Conservation (phyloP, 1,140 invertebrate species). For the Lasioglossum baleicum region DNA sequence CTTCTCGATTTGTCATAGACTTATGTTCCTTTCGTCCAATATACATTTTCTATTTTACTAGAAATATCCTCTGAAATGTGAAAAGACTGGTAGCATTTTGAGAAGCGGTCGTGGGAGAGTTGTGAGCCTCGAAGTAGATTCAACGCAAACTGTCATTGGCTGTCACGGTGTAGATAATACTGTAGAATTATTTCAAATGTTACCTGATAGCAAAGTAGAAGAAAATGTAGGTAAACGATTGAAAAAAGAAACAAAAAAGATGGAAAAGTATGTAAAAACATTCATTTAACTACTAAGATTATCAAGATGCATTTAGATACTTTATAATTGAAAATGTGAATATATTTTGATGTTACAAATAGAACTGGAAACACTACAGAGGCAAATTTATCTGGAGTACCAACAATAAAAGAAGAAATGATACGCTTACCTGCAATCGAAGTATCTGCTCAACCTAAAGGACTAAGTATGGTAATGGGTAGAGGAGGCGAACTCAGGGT, state of each 20-base stretch:
- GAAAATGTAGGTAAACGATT: conserved; percentile 86
- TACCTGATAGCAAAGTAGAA: conserved; percentile 87
- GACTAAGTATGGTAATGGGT: conserved; percentile 84
- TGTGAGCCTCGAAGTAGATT: conserved; percentile 84
- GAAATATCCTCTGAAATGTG: conserved; percentile 85
- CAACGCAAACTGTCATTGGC: conserved; percentile 85
- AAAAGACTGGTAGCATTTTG: conserved; percentile 88
- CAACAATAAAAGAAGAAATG: conserved; percentile 87
- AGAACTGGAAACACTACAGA: conserved; percentile 71
- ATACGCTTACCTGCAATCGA: conserved; percentile 85
- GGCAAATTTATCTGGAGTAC: conserved; percentile 64
- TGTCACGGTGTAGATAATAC: conserved; percentile 91
- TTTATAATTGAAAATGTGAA: conserved; percentile 4
- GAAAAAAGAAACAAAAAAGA: conserved; percentile 86
- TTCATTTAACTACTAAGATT: background rate
- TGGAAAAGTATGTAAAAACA: conserved; percentile 78
- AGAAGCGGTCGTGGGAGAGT: conserved; percentile 88
- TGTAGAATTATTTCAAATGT: conserved; percentile 92
- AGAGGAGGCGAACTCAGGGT: conserved; percentile 85
- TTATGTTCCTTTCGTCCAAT: conserved; percentile 13
- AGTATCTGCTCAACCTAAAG: conserved; percentile 85
- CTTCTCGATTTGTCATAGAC: conserved; percentile 9
- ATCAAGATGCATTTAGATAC: background rate
- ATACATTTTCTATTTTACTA: conserved; percentile 49
- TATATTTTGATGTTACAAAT: conserved; percentile 17